These are phyloP conservation scores for Zaprionus tsacasi DNA, from an alignment of 1,140 invertebrate genomes.

Conservation along the genomic window DNA sequence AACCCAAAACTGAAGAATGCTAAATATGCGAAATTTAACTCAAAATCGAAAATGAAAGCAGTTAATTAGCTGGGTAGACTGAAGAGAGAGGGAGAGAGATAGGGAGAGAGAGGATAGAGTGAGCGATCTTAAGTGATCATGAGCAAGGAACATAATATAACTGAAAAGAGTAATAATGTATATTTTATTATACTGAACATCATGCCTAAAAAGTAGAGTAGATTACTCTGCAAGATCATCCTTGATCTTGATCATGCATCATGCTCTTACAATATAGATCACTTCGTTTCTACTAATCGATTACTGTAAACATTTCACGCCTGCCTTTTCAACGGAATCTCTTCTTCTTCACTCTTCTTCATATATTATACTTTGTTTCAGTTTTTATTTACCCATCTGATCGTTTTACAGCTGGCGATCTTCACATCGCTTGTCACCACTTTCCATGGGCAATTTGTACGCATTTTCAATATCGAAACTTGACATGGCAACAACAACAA, in stretches of 20 bases:
- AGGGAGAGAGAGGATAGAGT: neutral
- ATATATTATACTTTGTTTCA: slow-evolving; percentile 49
- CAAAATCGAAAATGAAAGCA: neutral
- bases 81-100: neutral
- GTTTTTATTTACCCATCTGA: slow-evolving; percentile 36
- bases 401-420: slow-evolving; percentile 47
- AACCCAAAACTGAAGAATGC: neutral
- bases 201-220: neutral
- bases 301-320: slow-evolving; percentile 31
- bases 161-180: too few species aligned
- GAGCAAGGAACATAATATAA: neutral
- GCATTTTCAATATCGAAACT: slow-evolving; percentile 65
- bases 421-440: slow-evolving; percentile 73
- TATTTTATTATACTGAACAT: neutral
- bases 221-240: neutral
- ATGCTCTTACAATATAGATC: neutral
- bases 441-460: slow-evolving; percentile 78
- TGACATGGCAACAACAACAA: slow-evolving; percentile 30
- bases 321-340: slow-evolving; percentile 10
- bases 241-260: neutral
- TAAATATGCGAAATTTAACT: neutral
- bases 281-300: slow-evolving; percentile 16
- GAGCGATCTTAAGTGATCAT: neutral
- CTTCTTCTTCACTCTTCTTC: slow-evolving; percentile 39
- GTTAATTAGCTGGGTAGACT: neutral